These are phyloP conservation scores for Typhlomys cinereus DNA, from an alignment of 2,113 vertebrate species.

Conservation along the genomic window DNA sequence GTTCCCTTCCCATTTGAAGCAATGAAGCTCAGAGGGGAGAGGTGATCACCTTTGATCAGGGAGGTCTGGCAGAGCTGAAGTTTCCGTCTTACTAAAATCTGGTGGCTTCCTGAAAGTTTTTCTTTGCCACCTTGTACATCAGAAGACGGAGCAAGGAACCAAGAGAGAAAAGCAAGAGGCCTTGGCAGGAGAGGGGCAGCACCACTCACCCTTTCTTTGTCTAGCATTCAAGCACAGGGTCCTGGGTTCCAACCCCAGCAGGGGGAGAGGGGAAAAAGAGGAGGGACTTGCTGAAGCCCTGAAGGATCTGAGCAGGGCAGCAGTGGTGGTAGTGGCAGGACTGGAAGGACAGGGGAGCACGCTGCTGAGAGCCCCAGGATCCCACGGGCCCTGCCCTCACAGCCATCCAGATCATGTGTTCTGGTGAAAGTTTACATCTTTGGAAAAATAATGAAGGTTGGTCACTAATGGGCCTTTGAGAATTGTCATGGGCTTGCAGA, in stretches of 20 bases:
- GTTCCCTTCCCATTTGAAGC: background rate
- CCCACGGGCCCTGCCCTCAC: background rate
- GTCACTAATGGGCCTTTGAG: conserved; percentile 76
- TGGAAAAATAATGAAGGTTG: conserved; percentile 60
- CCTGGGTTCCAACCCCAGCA: background rate
- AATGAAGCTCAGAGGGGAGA: conserved; percentile 25
- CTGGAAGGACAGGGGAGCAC: background rate
- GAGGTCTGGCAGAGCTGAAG: background rate
- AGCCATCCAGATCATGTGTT: conserved; percentile 4
- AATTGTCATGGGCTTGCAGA: conserved; percentile 60
- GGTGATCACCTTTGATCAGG: background rate
- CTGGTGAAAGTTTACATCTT: conserved; percentile 38
- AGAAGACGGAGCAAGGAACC: background rate
- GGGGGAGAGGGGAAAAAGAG: background rate
- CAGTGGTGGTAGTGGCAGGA: background rate
- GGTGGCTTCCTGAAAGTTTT: background rate
- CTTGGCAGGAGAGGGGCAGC: background rate
- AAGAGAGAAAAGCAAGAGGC: background rate
- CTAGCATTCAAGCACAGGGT: background rate
- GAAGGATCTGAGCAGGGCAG: background rate
- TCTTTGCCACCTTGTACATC: background rate
- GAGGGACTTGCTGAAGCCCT: rapidly evolving
- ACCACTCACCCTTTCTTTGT: background rate
- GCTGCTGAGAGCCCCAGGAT: background rate
- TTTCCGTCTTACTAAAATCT: background rate